phyloP scores from a whole-genome alignment of 2,113 vertebrate genomes.

The Aegithalos caudatus region DNA sequence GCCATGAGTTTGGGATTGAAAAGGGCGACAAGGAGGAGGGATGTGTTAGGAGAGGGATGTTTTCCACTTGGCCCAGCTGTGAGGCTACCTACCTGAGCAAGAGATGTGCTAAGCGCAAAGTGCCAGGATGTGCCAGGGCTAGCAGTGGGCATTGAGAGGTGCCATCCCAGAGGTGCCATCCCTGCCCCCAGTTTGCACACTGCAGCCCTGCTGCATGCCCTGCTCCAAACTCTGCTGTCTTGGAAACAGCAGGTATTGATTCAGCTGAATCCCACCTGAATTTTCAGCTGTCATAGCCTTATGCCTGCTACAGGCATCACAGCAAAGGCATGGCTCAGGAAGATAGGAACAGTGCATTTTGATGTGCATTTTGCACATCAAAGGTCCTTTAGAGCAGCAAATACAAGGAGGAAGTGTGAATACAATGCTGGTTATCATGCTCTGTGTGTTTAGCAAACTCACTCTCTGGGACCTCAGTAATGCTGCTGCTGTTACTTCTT shows the following conservation, averaged over 20 bases:
- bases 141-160: accelerated
- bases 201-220: neutral
- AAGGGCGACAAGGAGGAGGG: neutral
- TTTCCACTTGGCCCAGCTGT: accelerated
- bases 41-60: neutral
- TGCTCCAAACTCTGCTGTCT: neutral
- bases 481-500: neutral
- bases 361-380: neutral
- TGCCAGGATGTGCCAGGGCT: accelerated
- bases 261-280: neutral
- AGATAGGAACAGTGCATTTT: too few species aligned
- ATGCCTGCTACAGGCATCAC: neutral
- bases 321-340: neutral
- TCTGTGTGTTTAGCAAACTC: neutral
- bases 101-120: neutral
- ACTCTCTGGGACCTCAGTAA: accelerated
- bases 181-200: accelerated
- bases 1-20: neutral
- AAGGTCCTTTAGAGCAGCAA: neutral
- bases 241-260: neutral
- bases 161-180: neutral
- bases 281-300: neutral
- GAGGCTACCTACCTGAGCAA: neutral
- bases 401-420: neutral
- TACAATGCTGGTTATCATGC: too few species aligned